Evolutionary conservation across 2,797 vertebrate species (phyloP), one percentile per base, ranked within the genome.

Genomic region (Hapalemur alaotrensis): DNA sequence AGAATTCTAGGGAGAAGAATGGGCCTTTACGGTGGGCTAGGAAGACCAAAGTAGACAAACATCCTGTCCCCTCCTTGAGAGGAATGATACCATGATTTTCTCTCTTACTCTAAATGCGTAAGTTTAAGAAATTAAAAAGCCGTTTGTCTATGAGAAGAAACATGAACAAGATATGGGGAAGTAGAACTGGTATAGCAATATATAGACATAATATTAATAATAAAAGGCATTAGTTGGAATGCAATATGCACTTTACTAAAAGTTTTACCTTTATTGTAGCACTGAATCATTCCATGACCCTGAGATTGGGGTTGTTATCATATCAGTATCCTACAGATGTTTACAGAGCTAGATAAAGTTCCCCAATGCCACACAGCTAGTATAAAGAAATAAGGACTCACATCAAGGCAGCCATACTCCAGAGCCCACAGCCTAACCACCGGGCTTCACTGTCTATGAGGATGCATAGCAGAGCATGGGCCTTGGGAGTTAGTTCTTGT

Each of bases 381-480:
- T 28, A 3, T 73, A 6, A 79, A 30, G 7, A 12, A 12, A 4
- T 54, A 28, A 73, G 35, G 17, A 43, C 32, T 54, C 57, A 32
- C 35, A 38, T 1, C 32, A 65, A 20, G 9, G 18, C 23, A 76
- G 23, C 7, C 8, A 8, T 0, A 13, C 4, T 38, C 75, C 48
- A 48, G 15, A 92, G 57, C 17, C 50, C 43, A 57, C 8, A 23
- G 28, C 8, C 50, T 67, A 46, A 73, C 17, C 8, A 50, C 0
- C 23, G 17, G 8, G 35, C 8, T 0, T 11, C 14, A 4, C 11
- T 54, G 32, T 48, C 52, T 25, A 5, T n/a, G 30, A 48, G 13
- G 4, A 65, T 4, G 13, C 25, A 50, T 3, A 22, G 18, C 7
- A 32, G 5, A 69, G 1, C 23, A 61, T 1, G 18, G 15, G 5